Evolutionary conservation across 2,797 vertebrate species (phyloP), one percentile per base, ranked within the genome.

Genomic region (Premnoplex brunnescens): DNA sequence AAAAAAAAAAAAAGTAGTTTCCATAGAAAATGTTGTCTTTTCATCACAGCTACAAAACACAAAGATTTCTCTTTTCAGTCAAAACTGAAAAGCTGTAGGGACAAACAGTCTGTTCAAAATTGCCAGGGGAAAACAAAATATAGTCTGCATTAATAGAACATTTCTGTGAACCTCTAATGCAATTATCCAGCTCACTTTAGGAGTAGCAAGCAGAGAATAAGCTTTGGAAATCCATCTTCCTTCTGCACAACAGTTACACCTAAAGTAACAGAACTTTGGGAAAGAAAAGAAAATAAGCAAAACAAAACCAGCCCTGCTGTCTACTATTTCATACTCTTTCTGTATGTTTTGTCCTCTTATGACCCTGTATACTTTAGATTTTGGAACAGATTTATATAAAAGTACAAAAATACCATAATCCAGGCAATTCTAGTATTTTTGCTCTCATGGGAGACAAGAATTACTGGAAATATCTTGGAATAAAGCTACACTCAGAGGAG

Each of bases 11-110:
- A 64, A 13, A 14, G 7, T 51, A 30, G 6, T 76, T 91, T 92
- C 19, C 8, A 36, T 58, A 63, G n/a, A 48, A 78, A 89, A 59
- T 26, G 18, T 43, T 63, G 41, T 63, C n/a, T 92, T 88, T 73
- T 88, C 30, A n/a, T 93, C 75, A 37, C 24, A 81, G 24, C 46
- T 83, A n/a, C 39, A 51, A 89, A 86, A 59, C 28, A 69, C 32
- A 66, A 81, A 64, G 19, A 19, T 90, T 85, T 74, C 11, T 74
- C 54, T 85, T 72, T 90, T 88, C 64, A 44, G 39, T 93, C 62
- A 88, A 71, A 94, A 85, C 46, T 55, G 43, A 84, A 94, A 91
- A 84, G 52, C 81, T 88, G 32, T 80, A 74, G 78, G 72, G 67
- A 76, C 44, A 73, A 93, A 80, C 28, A 85, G 18, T 58, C 37